Base-by-base conservation (phyloP, 2,797 vertebrate genomes). In the Amblyopsis hoosieri region DNA sequence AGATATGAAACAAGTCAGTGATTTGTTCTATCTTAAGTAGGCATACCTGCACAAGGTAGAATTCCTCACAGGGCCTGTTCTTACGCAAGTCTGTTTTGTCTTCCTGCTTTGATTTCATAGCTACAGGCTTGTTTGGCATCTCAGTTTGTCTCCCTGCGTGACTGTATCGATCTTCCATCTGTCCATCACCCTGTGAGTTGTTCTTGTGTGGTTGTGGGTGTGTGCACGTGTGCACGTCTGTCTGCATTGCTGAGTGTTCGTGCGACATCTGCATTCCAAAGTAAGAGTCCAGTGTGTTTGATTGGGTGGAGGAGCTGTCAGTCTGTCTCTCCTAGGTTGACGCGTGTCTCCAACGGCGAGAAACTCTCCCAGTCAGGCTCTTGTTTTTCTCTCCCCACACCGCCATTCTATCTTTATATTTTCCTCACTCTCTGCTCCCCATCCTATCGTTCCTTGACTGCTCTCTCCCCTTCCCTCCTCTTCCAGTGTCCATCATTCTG, bases 401-500 rank as follows among this genome's bases (percentile, higher is more conserved):
- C 45, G 69, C 64, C 63, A 64, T 15, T 53, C 51, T 17, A 17
- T 56, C 54, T 47, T 54, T 75, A n/a, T 51, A 63, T 69, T 52
- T 57, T 31, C 13, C 48, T 1, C 19, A 23, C 42, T 56, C 29
- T 63, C 69, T 12, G 14, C 61, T 57, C 66, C 76, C 75, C 64
- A 69, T 64, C 66, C 62, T 69, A 65, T 61, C 54, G 12, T 64
- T 33, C 60, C 31, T 11, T 53, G 52, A 46, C 63, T 11, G 29
- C 56, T 64, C 72, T 57, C 45, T 8, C 53, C 19, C 42, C 19
- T 13, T 10, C 48, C 70, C 68, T 54, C 33, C 61, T 12, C 2
- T 65, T 66, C 54, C 29, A 66, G 42, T 69, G 56, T 80, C 69
- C 45, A 19, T 31, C 68, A 49, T 67, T 67, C 80, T 79, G 76